A percentile compares a stretch with the other conserved stretches of the same genome.
phyloP scores from a whole-genome alignment of 92 coral and sea anemone species.

The Porites lobata region DNA sequence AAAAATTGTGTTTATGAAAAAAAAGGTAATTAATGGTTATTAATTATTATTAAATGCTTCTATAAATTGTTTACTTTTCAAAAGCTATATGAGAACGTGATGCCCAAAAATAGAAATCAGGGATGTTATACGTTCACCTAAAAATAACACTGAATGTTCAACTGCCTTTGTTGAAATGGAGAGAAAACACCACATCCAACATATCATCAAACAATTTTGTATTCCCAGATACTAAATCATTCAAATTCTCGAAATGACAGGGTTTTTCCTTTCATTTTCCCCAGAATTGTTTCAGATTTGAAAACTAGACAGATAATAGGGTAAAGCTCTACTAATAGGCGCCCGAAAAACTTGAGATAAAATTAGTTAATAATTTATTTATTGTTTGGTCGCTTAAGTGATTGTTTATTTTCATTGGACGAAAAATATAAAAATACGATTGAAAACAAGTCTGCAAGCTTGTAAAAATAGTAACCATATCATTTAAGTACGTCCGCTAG shows the following conservation, averaged over 20 bases:
- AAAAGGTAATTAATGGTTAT: not conserved
- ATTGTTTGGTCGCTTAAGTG: not conserved
- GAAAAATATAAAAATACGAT: not conserved
- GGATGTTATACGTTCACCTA: not conserved
- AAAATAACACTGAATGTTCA: not conserved
- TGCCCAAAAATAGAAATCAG: not conserved
- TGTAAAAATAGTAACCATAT: too few relatives aligned
- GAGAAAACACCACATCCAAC: not conserved
- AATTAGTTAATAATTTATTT: too few relatives aligned
- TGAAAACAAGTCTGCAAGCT: not conserved
- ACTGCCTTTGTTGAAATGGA: too few relatives aligned
- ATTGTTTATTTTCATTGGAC: not conserved
- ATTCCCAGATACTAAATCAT: too few relatives aligned
- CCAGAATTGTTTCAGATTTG: too few relatives aligned
- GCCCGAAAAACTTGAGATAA: not conserved
- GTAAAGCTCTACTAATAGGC: not conserved
- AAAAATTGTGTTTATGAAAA: not conserved
- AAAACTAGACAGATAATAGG: not conserved
- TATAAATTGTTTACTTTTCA: not conserved
- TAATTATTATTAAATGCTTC: not conserved
- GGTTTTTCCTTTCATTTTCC: too few relatives aligned
- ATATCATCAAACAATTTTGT: too few relatives aligned
- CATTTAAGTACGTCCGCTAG: too few relatives aligned
- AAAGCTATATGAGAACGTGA: not conserved
- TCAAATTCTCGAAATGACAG: too few relatives aligned